These are phyloP conservation scores for Spodoptera exigua DNA, from an alignment of 2,888 invertebrate species.

Conservation along the genomic window DNA sequence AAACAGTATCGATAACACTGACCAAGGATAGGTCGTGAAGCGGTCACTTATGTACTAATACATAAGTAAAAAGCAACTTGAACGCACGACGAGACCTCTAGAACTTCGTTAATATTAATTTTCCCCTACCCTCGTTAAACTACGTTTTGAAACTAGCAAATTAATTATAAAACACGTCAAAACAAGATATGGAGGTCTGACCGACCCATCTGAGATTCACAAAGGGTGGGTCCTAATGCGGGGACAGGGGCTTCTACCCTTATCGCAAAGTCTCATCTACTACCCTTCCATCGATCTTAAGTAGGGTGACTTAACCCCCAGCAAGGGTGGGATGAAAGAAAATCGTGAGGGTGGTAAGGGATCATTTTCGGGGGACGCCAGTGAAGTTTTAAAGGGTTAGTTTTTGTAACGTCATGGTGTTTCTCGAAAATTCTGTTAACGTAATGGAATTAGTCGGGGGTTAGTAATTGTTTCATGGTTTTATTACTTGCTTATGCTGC, in stretches of 20 bases:
- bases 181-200: slow-evolving; percentile 84
- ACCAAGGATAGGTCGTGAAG: not conserved
- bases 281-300: slow-evolving; percentile 88
- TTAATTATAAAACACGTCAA: slow-evolving; percentile 89
- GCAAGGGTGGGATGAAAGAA: slow-evolving; percentile 84
- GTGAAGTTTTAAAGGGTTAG: slow-evolving; percentile 80
- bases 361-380: slow-evolving; percentile 72
- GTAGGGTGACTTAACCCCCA: slow-evolving; percentile 86
- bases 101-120: slow-evolving; percentile 78
- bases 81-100: slow-evolving; percentile 28
- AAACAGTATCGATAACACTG: not conserved
- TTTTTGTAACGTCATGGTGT: slow-evolving; percentile 79
- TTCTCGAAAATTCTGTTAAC: slow-evolving; percentile 50
- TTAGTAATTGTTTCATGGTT: slow-evolving; percentile 37
- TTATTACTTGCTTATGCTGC: slow-evolving; percentile 28
- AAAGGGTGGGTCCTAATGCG: slow-evolving; percentile 84
- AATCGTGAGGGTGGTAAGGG: slow-evolving; percentile 79
- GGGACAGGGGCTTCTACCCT: slow-evolving; percentile 79
- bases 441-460: slow-evolving; percentile 44
- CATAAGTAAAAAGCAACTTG: slow-evolving; percentile 31
- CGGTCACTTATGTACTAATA: slow-evolving; percentile 21
- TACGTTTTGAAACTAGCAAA: slow-evolving; percentile 87
- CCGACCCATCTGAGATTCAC: slow-evolving; percentile 83
- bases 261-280: slow-evolving; percentile 86
- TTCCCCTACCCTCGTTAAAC: slow-evolving; percentile 79